These are phyloP conservation scores for Vanessa tameamea DNA, from an alignment of 1,140 invertebrate species.

Conservation along the genomic window DNA sequence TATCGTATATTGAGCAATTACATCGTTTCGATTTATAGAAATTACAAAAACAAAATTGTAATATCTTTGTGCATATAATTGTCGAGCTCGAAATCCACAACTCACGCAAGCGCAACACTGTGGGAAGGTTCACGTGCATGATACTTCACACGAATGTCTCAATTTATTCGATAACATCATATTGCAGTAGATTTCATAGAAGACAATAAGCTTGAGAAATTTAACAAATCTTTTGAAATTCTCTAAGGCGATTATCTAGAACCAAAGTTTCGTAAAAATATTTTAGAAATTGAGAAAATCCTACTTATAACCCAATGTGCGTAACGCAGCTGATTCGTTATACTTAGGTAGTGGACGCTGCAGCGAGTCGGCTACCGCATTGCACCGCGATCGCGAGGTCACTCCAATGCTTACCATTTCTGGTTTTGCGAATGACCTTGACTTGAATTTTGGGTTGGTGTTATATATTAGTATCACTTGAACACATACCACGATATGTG, in stretches of 20 bases:
- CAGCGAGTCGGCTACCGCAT: slow-evolving; percentile 48
- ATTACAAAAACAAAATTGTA: background rate
- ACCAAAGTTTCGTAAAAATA: background rate
- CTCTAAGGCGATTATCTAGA: background rate
- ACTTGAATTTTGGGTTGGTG: slow-evolving; percentile 50
- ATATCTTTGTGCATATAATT: background rate
- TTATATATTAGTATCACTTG: slow-evolving; percentile 54
- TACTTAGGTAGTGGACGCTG: slow-evolving; percentile 7
- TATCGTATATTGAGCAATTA: no score
- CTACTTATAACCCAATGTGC: slow-evolving; percentile 14
- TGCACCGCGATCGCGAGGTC: slow-evolving; percentile 57
- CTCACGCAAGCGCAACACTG: slow-evolving; percentile 51
- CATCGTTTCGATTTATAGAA: no score
- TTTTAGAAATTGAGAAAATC: background rate
- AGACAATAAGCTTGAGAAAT: slow-evolving; percentile 20
- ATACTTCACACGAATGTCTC: slow-evolving; percentile 44
- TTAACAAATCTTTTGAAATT: background rate
- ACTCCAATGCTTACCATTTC: slow-evolving; percentile 62
- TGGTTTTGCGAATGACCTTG: slow-evolving; percentile 64
- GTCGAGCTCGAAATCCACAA: slow-evolving; percentile 22
- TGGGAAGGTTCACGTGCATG: slow-evolving; percentile 51
- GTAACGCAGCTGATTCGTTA: slow-evolving; percentile 28
- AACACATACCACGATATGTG: slow-evolving; percentile 21
- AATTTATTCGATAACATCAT: slow-evolving; percentile 35
- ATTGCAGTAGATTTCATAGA: slow-evolving; percentile 29